Base-by-base conservation (phyloP, 2,113 vertebrate genomes). In the Tylochromis polylepis region DNA sequence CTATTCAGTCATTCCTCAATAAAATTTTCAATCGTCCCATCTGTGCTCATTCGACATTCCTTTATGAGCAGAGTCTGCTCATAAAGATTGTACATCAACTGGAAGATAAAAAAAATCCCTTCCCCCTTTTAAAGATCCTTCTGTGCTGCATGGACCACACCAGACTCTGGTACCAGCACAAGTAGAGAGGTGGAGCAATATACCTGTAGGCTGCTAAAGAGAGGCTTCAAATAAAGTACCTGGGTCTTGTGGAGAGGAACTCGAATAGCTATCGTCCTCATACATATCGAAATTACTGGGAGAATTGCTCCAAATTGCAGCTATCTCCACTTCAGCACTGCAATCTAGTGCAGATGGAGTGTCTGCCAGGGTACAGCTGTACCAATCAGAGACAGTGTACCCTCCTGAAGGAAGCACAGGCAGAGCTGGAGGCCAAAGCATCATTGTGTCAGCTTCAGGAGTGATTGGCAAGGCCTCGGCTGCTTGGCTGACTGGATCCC, bases 301-400 rank as follows among this genome's bases (percentile, higher is more conserved):
- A 79, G 87, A 93, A 95, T 94, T 92, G 92, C 87, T 87, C 81
- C 92, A 95, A 95, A 95, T 95, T 94, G 93, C 92, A 91, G 88
- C 93, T 85, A 89, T 93, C 91, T 93, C 88, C 90, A 93, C 92
- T 93, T 86, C 84, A 70, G 88, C 86, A 27, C 85, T 60, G 91
- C 89, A 95, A 94, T 95, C 88, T 95, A 59, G 77, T 81, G 89
- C 87, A 94, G 86, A 96, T 93, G 86, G 85, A 93, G 90, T 87
- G 81, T 87, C 87, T 92, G 87, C 85, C 87, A 51, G 84, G 49
- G 83, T 81, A 87, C 81, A 82, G 89, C 83, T 85, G 80, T 88
- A 92, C 87, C 93, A 91, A 90, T 92, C 87, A 93, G 79, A 84
- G 87, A 14, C 38, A 29, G 86, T 81, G 43, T 14, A 79, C 87